phyloP scores from a whole-genome alignment of 2,113 vertebrate genomes.

The Lutjanus erythropterus region DNA sequence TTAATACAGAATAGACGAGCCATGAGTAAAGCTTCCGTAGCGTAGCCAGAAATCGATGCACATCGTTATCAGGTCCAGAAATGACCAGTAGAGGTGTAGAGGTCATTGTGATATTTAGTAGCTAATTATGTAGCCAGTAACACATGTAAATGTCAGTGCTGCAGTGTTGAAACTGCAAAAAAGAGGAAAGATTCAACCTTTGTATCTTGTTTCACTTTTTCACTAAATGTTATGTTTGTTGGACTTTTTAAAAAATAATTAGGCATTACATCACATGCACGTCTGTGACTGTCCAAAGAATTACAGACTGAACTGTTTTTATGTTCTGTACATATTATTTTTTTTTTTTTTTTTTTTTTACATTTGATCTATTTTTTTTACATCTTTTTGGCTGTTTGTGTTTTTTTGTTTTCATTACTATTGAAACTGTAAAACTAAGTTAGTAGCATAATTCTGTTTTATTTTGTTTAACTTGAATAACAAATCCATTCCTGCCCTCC shows the following conservation, averaged over 20 bases:
- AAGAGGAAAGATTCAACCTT: slow-evolving; percentile 35
- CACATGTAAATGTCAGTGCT: slow-evolving; percentile 47
- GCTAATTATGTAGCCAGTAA: slow-evolving; percentile 65
- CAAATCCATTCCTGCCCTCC: slow-evolving; percentile 25
- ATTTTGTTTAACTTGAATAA: slow-evolving; percentile 36
- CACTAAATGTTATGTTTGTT: slow-evolving; percentile 19
- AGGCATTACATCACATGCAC: slow-evolving; percentile 20
- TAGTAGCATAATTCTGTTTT: slow-evolving; percentile 3
- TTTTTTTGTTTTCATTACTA: slow-evolving; percentile 22
- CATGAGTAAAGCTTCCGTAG: neutral
- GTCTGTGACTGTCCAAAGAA: slow-evolving; percentile 30
- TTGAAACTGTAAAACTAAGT: neutral
- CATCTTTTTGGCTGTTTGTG: neutral
- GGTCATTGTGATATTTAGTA: slow-evolving; percentile 52
- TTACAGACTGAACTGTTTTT: slow-evolving; percentile 33
- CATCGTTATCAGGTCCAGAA: slow-evolving; percentile 14
- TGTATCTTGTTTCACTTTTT: slow-evolving; percentile 62
- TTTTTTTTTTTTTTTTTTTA: slow-evolving; percentile 40
- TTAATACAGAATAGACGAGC: slow-evolving; percentile 23
- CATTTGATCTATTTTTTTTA: slow-evolving; percentile 45
- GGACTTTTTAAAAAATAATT: slow-evolving; percentile 42
- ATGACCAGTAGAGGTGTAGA: slow-evolving; percentile 17
- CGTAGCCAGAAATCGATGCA: slow-evolving; percentile 3
- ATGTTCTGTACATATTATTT: slow-evolving; percentile 44
- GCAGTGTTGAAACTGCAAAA: slow-evolving; percentile 61